Percentiles rank a stretch among this genome's conserved stretches.
Conservation (phyloP, 2,797 vertebrate species). For the Orestias chungarensis region DNA sequence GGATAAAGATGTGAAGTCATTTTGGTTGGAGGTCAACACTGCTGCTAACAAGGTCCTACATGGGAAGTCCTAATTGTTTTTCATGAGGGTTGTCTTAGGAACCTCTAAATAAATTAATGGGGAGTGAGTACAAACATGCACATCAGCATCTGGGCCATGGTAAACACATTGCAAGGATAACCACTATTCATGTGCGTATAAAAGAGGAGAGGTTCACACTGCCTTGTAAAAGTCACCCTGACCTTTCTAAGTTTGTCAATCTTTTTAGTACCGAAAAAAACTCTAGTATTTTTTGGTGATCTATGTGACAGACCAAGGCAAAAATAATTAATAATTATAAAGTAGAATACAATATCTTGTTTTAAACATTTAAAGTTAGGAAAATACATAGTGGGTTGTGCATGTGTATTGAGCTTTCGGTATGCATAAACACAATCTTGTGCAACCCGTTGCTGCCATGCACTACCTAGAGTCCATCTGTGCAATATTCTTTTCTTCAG, state of each 20-base stretch:
- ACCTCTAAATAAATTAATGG: constrained; percentile 66
- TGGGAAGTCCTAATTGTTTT: constrained; percentile 56
- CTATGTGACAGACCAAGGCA: too few species aligned
- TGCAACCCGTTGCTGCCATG: neutral
- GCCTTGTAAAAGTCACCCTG: neutral
- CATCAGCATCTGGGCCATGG: constrained; percentile 16
- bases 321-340: too few species aligned
- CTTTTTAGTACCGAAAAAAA: neutral
- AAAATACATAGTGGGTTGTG: too few species aligned
- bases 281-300: too few species aligned
- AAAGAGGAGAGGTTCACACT: neutral
- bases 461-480: neutral
- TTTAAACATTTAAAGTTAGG: too few species aligned
- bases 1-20: constrained; percentile 50
- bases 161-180: constrained; percentile 6
- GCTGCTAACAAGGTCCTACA: constrained; percentile 55
- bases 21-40: constrained; percentile 61
- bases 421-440: too few species aligned
- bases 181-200: neutral
- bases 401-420: too few species aligned
- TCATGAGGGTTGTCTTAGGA: constrained; percentile 63
- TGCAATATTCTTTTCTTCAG: too few species aligned
- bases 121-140: constrained; percentile 24
- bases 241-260: neutral
- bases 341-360: too few species aligned